phyloP scores from a whole-genome alignment of 2,888 invertebrate genomes.

The Subacronicta megacephala region DNA sequence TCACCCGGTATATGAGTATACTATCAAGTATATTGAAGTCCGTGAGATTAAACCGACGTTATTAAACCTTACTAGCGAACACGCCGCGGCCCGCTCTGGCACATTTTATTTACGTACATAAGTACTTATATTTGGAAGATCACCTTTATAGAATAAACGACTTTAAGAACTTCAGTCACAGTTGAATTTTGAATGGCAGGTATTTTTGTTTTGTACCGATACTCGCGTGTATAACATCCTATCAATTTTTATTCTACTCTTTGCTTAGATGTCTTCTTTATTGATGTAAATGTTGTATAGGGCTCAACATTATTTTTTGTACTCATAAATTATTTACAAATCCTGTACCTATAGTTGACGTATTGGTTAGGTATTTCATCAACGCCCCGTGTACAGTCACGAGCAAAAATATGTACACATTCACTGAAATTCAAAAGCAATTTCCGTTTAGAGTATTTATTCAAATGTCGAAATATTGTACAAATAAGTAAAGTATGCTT shows the following conservation, averaged over 20 bases:
- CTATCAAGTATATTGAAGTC: slow-evolving; percentile 64
- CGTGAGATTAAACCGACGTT: slow-evolving; percentile 73
- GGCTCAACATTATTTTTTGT: slow-evolving; percentile 34
- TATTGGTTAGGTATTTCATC: too few species aligned
- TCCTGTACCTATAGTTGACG: not conserved
- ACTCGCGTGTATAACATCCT: slow-evolving; percentile 45
- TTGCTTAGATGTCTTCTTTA: slow-evolving; percentile 54
- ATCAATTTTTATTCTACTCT: slow-evolving; percentile 58
- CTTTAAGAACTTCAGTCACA: not conserved
- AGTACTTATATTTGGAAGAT: slow-evolving; percentile 40
- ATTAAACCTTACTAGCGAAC: slow-evolving; percentile 67
- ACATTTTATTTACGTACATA: slow-evolving; percentile 55
- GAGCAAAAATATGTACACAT: too few species aligned
- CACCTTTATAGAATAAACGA: slow-evolving; percentile 8
- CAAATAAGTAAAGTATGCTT: too few species aligned
- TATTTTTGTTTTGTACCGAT: slow-evolving; percentile 43
- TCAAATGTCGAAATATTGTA: too few species aligned
- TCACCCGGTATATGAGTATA: slow-evolving; percentile 52
- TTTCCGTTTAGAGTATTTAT: too few species aligned
- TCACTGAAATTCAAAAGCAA: too few species aligned
- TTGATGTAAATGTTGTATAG: slow-evolving; percentile 51
- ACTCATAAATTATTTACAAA: slow-evolving; percentile 21
- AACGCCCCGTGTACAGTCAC: too few species aligned
- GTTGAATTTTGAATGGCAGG: slow-evolving; percentile 20
- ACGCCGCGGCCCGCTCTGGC: slow-evolving; percentile 46